Base-by-base conservation (phyloP, 2,113 vertebrate genomes). In the Caranx ignobilis region DNA sequence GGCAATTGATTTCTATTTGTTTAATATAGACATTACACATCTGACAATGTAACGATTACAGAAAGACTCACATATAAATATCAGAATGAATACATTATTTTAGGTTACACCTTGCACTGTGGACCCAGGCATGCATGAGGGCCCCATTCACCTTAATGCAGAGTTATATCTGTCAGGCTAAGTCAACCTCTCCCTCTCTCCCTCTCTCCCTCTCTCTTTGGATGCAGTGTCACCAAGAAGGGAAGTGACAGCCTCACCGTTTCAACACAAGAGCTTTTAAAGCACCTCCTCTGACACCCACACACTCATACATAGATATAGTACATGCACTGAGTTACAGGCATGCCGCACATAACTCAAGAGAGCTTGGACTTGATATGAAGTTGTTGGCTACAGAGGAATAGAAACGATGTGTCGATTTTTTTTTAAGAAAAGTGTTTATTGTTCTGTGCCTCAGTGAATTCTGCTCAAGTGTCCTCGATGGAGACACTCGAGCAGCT, bases 191-290 rank as follows among this genome's bases (percentile, higher is more conserved):
- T 52, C 19, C 43, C n/a, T 12, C 11, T 26, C 39, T 43, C 39
- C 16, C 37, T 45, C 21, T 34, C 16, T 62, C 39, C 31, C 39
- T 63, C 12, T 11, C 6, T 6, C 55, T 37, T 5, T n/a, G 19
- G 13, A 34, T 43, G 63, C 59, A 73, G 26, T 32, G 37, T 61
- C 37, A 43, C 32, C 10, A 67, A 56, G 70, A 73, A 47, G 57
- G 81, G 82, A 90, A 86, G 71, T 89, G 85, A 81, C 85, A 81
- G 48, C 70, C 72, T 80, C 32, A 19, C 43, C 77, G 61, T 88
- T 84, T 85, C 85, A 87, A 90, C 77, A 75, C 21, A 5, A 85
- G 60, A 2, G 19, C 63, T 74, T 78, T 65, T 62, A 63, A 68
- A 64, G 26, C 56, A 75, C 52, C 59, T 59, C 62, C 75, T 73